Conservation (phyloP, 1,140 invertebrate species). For the Drosophila triauraria region DNA sequence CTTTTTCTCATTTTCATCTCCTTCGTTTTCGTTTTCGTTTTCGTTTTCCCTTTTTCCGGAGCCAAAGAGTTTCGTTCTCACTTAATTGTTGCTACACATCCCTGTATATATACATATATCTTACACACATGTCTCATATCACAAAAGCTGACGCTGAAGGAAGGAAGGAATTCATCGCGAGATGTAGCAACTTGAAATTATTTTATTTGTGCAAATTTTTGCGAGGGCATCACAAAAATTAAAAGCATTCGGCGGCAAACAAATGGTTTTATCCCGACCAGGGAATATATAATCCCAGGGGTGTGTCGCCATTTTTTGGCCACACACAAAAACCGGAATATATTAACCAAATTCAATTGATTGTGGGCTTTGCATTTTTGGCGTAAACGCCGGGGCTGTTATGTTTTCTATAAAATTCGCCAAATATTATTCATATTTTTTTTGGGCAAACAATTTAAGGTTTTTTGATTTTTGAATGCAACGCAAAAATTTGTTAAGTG, state of each 20-base stretch:
- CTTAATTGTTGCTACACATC: slow-evolving; percentile 67
- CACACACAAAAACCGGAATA: slow-evolving; percentile 27
- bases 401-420: too few relatives aligned
- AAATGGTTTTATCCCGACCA: slow-evolving; percentile 11
- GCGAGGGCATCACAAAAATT: slow-evolving; percentile 17
- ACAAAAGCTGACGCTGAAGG: slow-evolving; percentile 42
- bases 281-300: slow-evolving; percentile 5
- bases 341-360: slow-evolving; percentile 27
- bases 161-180: slow-evolving; percentile 50
- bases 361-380: slow-evolving; percentile 8
- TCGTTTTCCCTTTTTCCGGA: slow-evolving; percentile 17
- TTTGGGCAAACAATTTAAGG: neutral
- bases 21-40: slow-evolving; percentile 9
- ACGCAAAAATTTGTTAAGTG: too few relatives aligned
- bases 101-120: neutral
- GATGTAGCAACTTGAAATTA: slow-evolving; percentile 67
- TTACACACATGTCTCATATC: slow-evolving; percentile 26
- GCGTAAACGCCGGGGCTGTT: neutral
- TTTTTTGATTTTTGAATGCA: neutral
- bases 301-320: slow-evolving; percentile 24
- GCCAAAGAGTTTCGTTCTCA: slow-evolving; percentile 36
- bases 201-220: slow-evolving; percentile 55
- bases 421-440: too few relatives aligned
- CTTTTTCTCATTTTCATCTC: slow-evolving; percentile 41
- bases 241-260: slow-evolving; percentile 30